Conservation (phyloP, 2,113 vertebrate species). For the Nibea albiflora region DNA sequence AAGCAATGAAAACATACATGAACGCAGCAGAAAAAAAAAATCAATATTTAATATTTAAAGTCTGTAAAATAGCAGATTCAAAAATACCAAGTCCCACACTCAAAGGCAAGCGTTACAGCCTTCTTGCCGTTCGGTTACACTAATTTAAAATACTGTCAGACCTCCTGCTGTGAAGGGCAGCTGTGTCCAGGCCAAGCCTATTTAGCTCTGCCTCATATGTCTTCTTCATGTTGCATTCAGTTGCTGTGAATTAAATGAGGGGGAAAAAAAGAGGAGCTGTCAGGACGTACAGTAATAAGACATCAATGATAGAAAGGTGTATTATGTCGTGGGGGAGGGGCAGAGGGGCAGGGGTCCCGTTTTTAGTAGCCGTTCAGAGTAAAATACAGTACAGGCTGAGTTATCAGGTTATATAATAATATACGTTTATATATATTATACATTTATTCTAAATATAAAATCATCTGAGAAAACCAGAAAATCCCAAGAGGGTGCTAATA, state of each 20-base stretch:
- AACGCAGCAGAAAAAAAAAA: not conserved
- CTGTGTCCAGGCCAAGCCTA: slow-evolving; percentile 43
- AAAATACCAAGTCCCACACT: slow-evolving; percentile 17
- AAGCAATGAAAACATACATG: not conserved
- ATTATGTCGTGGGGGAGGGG: too few relatives aligned
- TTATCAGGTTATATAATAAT: not conserved
- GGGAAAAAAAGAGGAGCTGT: slow-evolving; percentile 30
- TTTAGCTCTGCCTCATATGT: slow-evolving; percentile 55
- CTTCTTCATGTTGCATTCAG: slow-evolving; percentile 44
- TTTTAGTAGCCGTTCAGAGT: not conserved
- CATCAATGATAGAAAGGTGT: not conserved
- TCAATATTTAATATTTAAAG: too few relatives aligned
- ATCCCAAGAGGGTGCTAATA: not conserved
- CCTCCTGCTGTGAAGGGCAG: slow-evolving; percentile 57
- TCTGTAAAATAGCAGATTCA: not conserved
- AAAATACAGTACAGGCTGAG: not conserved
- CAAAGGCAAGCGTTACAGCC: slow-evolving; percentile 4
- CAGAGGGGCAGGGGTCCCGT: not conserved
- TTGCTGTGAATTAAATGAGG: slow-evolving; percentile 37
- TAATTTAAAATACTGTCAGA: slow-evolving; percentile 47
- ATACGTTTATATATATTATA: too few relatives aligned
- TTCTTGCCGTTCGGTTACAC: slow-evolving; percentile 22
- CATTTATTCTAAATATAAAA: too few relatives aligned
- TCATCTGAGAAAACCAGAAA: not conserved
- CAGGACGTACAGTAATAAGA: not conserved